Conservation (phyloP, 2,888 invertebrate genomes). For the Amphimallon solstitiale region DNA sequence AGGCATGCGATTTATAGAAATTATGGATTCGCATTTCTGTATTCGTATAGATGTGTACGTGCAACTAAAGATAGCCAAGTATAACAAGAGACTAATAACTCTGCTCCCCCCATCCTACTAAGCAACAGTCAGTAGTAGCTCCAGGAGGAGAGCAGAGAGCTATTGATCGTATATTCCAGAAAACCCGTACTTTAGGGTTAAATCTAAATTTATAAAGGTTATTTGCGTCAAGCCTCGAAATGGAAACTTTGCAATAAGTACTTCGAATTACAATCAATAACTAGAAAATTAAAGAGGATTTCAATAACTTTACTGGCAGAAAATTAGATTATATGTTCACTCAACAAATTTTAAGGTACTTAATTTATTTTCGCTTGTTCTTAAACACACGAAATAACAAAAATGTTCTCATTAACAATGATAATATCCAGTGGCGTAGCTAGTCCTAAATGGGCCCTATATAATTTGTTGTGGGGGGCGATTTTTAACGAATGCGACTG, state of each 20-base stretch:
- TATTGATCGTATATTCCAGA: conserved; percentile 9
- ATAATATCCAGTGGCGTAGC: no score
- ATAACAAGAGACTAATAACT: conserved; percentile 14
- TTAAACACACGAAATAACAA: no score
- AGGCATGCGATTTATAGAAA: neutral
- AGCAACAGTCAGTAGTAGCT: neutral
- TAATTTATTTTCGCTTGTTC: no score
- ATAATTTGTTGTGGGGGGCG: no score
- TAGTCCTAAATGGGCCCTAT: no score
- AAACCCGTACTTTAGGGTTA: conserved; percentile 14
- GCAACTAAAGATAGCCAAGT: neutral
- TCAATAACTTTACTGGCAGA: neutral
- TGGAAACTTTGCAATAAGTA: conserved; percentile 4
- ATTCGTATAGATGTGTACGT: neutral
- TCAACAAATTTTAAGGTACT: no score
- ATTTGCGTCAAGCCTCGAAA: conserved; percentile 6
- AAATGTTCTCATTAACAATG: no score
- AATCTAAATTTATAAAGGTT: conserved; percentile 13
- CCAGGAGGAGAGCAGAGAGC: neutral
- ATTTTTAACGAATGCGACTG: no score
- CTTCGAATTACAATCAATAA: neutral
- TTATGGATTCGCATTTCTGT: neutral
- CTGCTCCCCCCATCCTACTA: neutral
- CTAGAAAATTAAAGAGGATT: neutral
- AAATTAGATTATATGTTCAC: no score